Conservation (phyloP, 2,797 vertebrate species). For the Bradypus variegatus region DNA sequence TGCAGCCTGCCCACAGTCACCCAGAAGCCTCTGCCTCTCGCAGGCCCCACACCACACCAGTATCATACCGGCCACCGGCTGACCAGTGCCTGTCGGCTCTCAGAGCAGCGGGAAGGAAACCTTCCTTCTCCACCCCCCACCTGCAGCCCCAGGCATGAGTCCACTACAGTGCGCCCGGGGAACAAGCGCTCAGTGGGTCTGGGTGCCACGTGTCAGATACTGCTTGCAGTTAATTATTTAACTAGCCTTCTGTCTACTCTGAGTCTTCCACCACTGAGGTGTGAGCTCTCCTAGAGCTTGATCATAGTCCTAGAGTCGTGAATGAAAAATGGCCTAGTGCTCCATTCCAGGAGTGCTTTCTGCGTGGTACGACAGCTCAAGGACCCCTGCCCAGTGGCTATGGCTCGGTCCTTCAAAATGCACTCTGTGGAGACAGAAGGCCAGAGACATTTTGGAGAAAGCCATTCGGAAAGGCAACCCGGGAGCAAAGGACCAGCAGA, state of each 20-base stretch:
- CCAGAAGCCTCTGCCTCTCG: neutral
- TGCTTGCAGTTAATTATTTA: no score
- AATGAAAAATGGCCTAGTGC: neutral
- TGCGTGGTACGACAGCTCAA: neutral
- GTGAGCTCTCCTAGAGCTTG: neutral
- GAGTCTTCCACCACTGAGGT: neutral
- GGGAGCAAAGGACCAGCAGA: no score
- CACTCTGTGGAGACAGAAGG: no score
- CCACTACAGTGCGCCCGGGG: neutral
- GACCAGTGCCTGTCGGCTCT: neutral
- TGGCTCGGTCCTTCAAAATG: neutral
- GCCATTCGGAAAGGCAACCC: no score
- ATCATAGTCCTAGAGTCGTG: neutral
- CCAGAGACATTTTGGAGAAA: no score
- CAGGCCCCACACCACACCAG: accelerated
- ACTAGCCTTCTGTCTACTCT: neutral
- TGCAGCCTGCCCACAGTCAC: neutral
- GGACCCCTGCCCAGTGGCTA: neutral
- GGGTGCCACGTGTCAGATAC: neutral
- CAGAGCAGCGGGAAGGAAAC: neutral
- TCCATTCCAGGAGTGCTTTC: neutral
- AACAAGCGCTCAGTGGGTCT: neutral
- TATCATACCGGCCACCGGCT: neutral
- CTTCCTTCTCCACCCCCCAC: neutral
- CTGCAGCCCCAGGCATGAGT: neutral